Evolutionary conservation across 2,888 invertebrate genomes (phyloP).

Genomic region (Celastrina argiolus): DNA sequence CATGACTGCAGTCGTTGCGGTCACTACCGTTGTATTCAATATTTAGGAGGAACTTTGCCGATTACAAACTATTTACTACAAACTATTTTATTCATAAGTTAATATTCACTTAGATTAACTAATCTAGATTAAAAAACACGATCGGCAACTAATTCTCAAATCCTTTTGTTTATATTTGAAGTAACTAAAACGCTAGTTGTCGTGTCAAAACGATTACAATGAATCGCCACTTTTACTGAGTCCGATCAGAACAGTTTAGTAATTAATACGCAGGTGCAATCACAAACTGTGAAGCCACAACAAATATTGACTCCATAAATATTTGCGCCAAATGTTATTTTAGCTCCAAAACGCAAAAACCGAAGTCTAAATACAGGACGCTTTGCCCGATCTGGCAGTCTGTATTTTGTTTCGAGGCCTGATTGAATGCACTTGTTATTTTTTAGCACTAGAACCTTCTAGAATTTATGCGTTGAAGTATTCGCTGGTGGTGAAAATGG

Average conservation of each 20-base stretch:
- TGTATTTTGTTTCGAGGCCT: constrained; percentile 22
- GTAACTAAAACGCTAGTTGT: background rate
- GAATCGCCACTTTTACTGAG: background rate
- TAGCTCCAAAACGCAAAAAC: constrained; percentile 21
- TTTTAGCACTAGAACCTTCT: constrained; percentile 12
- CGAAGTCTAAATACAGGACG: constrained; percentile 16
- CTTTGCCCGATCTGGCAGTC: constrained; percentile 18
- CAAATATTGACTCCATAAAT: constrained; percentile 25
- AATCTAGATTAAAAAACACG: too few relatives aligned
- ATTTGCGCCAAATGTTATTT: constrained; percentile 24
- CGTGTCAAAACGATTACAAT: background rate
- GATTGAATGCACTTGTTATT: constrained; percentile 24
- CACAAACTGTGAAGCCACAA: constrained; percentile 21
- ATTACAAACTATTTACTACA: too few relatives aligned
- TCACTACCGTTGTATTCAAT: too few relatives aligned
- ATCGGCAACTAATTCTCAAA: background rate
- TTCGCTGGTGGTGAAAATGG: constrained; percentile 3
- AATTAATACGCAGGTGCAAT: constrained; percentile 21
- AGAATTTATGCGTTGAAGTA: constrained; percentile 6
- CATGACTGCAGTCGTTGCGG: too few relatives aligned
- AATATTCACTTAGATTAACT: too few relatives aligned
- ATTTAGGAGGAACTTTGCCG: too few relatives aligned
- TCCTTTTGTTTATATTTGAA: background rate
- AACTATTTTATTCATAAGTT: too few relatives aligned
- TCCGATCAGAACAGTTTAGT: constrained; percentile 2